phyloP scores from a whole-genome alignment of 92 coral and sea anemone species.

The Porites cylindrica region DNA sequence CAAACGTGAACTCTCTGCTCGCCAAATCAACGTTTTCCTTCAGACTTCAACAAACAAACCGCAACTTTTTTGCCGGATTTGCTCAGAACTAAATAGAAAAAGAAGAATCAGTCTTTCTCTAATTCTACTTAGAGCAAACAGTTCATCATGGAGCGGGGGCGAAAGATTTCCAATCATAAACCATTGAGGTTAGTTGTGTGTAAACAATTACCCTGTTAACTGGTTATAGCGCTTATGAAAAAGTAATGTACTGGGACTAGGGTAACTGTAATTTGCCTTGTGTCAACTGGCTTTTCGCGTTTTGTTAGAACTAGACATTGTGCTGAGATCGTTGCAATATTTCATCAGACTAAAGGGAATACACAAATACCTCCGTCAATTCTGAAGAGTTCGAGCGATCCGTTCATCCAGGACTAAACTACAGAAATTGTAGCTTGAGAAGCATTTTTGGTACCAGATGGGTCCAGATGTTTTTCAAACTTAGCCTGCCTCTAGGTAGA shows the following conservation, averaged over 20 bases:
- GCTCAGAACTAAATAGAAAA: background rate
- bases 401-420: no score
- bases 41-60: background rate
- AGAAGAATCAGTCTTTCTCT: background rate
- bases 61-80: background rate
- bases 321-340: no score
- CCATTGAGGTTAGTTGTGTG: constrained; percentile 32
- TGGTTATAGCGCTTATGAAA: background rate
- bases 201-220: constrained; percentile 2
- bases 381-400: no score
- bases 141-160: constrained; percentile 9
- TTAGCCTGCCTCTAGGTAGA: background rate
- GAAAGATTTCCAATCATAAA: constrained; percentile 49
- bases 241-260: no score
- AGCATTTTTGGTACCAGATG: background rate
- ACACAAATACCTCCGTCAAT: no score
- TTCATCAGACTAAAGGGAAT: no score
- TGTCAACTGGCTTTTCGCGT: no score
- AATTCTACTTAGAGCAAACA: background rate
- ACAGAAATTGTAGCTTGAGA: background rate
- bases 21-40: background rate
- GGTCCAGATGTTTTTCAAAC: no score
- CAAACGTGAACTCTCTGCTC: background rate
- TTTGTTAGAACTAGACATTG: no score
- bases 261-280: background rate